Base-by-base conservation (phyloP, 2,888 invertebrate species). In the Xestia xanthographa region DNA sequence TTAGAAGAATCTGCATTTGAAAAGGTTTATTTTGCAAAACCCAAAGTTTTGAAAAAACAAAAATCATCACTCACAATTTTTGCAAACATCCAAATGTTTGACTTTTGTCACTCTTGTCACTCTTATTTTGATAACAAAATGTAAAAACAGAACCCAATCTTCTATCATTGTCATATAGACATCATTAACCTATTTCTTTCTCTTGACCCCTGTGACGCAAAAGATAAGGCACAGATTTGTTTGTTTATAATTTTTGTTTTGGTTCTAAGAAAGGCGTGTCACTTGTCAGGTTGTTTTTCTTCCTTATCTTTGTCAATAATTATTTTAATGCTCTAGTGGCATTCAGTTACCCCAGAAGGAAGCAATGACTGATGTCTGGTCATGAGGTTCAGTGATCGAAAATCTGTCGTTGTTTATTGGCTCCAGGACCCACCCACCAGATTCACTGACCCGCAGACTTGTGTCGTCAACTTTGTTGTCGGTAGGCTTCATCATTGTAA, bases 241-340 rank as follows among this genome's bases (percentile, higher is more conserved):
- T 41, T 82, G 41, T 77, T 82, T 82, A 53, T 8, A 45, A 50
- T 41, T 63, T 63, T 26, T 43, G 43, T 62, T 75, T 75, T 34
- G 20, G 8, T 56, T n/a, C 5, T 66, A 29, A 29, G 38, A 34
- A 48, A 48, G 53, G 63, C 48, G 48, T 65, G 53, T 50, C 80
- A 12, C 34, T 43, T 58, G 48, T 50, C 77, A 26, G 20, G 29
- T 78, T 58, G 45, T 72, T 72, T 17, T 60, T 34, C 48, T 65
- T 38, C 14, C 38, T 53, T 45, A n/a, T 63, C 20, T 72, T 77
- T 41, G 63, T 80, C 26, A 56, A 65, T 45, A 72, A 34, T n/a
- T 14, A 17, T 34, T n/a, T 62, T 38, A 45, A 62, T 45, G 34
- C n/a, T 53, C 60, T 43, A 9, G 14, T 53, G 8, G 45, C 26